Base-by-base conservation (phyloP, 2,797 vertebrate genomes). In the Avahi laniger region DNA sequence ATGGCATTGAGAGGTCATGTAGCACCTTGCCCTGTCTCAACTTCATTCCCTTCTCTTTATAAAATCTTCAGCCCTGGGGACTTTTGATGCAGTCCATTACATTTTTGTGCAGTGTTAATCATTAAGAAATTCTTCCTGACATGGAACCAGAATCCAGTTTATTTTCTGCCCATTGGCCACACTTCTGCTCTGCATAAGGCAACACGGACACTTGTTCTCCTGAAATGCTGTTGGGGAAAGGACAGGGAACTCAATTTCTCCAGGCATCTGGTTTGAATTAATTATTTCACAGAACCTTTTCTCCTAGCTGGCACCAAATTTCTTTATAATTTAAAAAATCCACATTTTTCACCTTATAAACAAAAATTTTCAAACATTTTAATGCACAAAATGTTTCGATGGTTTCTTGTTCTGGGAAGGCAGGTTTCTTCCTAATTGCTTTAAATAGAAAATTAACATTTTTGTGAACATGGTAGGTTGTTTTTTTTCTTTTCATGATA, bases 341-440 rank as follows among this genome's bases (percentile, higher is more conserved):
- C 30, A 79, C 14, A 65, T 87, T 80, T 97, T 89, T 86, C 13
- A 91, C 59, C 63, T 94, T 83, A 70, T 52, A 85, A 95, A 92
- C 61, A 88, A 94, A 83, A 54, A 20, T 52, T 93, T 61, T 41
- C 38, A 26, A 95, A 70, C 7, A 85, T 75, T 52, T 65, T 85
- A 18, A 80, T 14, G 10, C 79, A 87, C 54, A 94, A 52, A 80
- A 92, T 28, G 38, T 89, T 88, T 79, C 57, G 26, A 2, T 50
- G 15, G 13, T 52, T 85, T 96, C 84, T 93, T 80, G 5, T 81
- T 94, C 70, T 48, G 46, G 13, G 28, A 7, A 83, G 43, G 35
- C 15, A 92, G 9, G 3, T 92, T 96, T 94, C 7, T 70, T 94
- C 84, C 70, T 22, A 26, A 38, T 48, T 26, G 4, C 43, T 96